These are phyloP conservation scores for Leptobrachium ailaonicum DNA, from an alignment of 2,113 vertebrate genomes.

Conservation along the genomic window DNA sequence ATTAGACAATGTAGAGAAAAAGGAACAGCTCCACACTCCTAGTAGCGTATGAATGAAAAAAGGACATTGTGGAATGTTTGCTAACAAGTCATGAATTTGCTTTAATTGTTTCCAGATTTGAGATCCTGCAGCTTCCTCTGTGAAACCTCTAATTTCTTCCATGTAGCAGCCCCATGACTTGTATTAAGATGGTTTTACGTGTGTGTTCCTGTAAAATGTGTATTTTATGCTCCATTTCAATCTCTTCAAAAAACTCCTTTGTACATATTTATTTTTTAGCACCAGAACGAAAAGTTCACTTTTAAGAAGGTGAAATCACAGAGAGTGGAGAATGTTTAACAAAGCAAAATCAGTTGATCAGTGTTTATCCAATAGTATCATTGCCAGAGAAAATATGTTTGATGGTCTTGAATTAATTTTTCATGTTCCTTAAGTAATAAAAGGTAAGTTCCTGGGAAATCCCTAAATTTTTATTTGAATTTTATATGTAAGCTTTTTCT, in stretches of 20 bases:
- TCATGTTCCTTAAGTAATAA: too few species aligned
- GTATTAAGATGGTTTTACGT: slow-evolving; percentile 60
- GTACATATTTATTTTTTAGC: not conserved
- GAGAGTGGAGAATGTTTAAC: not conserved
- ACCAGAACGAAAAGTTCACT: not conserved
- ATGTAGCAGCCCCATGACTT: slow-evolving; percentile 62
- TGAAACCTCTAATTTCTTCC: slow-evolving; percentile 62
- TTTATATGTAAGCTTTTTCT: too few species aligned
- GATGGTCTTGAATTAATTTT: too few species aligned
- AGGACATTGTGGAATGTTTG: slow-evolving; percentile 66
- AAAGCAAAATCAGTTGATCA: too few species aligned
- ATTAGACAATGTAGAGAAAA: slow-evolving; percentile 1
- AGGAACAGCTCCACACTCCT: slow-evolving; percentile 53
- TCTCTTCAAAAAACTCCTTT: slow-evolving; percentile 55
- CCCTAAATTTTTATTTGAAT: too few species aligned
- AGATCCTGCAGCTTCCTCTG: slow-evolving; percentile 53
- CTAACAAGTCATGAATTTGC: slow-evolving; percentile 69
- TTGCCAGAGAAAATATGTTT: too few species aligned
- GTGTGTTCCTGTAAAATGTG: slow-evolving; percentile 62
- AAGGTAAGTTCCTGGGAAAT: too few species aligned
- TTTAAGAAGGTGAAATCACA: not conserved
- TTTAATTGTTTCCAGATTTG: slow-evolving; percentile 75
- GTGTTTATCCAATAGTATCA: too few species aligned
- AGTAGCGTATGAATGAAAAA: slow-evolving; percentile 66
- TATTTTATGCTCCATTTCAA: slow-evolving; percentile 65